Conservation (phyloP, 92 coral and sea anemone genomes). For the Pocillopora grandis region DNA sequence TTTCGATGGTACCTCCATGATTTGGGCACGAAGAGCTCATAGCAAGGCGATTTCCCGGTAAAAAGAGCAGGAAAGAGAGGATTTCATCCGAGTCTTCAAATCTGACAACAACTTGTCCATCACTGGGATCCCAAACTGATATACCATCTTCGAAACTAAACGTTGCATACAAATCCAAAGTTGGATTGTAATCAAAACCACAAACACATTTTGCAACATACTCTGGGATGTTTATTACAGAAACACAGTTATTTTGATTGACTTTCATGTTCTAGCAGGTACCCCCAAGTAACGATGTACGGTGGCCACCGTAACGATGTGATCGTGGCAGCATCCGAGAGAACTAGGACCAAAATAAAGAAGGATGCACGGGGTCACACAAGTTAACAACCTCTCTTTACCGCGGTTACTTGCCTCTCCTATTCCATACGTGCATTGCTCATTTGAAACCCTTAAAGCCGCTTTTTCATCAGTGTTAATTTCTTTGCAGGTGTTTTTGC, state of each 20-base stretch:
- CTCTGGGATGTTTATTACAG: constrained; percentile 20
- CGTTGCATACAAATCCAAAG: constrained; percentile 41
- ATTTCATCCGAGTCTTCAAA: constrained; percentile 15
- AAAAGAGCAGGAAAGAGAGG: constrained; percentile 11
- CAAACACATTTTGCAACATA: not conserved
- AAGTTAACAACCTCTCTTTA: too few species aligned
- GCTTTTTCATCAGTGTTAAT: too few species aligned
- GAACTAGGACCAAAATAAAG: too few species aligned
- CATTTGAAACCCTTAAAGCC: too few species aligned
- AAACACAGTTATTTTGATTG: constrained; percentile 24
- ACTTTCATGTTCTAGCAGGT: not conserved
- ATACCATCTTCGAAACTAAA: constrained; percentile 21
- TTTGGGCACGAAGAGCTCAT: constrained; percentile 21
- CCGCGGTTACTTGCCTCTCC: too few species aligned
- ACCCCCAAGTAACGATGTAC: too few species aligned
- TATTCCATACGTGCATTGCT: too few species aligned
- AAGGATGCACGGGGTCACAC: too few species aligned
- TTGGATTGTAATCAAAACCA: constrained; percentile 35
- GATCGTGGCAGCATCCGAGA: too few species aligned
- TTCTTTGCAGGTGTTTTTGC: not conserved
- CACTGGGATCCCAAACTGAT: constrained; percentile 37
- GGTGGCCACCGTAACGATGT: too few species aligned
- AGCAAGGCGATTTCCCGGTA: constrained; percentile 36
- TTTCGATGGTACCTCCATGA: constrained; percentile 19
- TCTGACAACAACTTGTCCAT: constrained; percentile 13